Base-by-base conservation (phyloP, 1,140 invertebrate genomes). In the Battus philenor region DNA sequence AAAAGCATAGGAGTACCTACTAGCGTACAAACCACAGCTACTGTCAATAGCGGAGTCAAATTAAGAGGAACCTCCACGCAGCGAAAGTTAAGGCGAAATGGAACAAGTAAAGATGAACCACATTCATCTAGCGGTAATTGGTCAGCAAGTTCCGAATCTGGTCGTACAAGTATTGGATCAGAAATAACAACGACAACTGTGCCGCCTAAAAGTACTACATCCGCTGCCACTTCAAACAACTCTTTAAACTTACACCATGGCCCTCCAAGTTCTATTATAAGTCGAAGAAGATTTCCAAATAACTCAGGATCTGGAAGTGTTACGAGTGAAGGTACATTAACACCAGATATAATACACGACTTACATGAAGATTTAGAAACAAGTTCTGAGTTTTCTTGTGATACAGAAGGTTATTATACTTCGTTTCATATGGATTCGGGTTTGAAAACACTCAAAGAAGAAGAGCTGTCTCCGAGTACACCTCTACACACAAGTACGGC, bases 371-470 rank as follows among this genome's bases (percentile, higher is more conserved):
- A 97, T 67, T 92, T 94, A 24, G 96, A 97, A 79, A 96, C 93
- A 2, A 95, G 94, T 63, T 97, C 96, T 0, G 94, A 96, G 30
- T 98, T 97, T 80, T 97, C 96, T 2, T 96, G 96, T 65, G 97
- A 98, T 72, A 97, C 96, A 7, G 97, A 98, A 81, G 97, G 97
- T 6, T 98, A 98, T 77, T 98, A 98, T 77, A 98, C 97, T 0
- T 98, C 96, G 6, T 98, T 98, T 87, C 96, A 98, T 73, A 92
- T 97, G 88, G 97, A 98, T 78, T 97, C 95, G 44, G 97, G 97
- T 1, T 77, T 98, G 29, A 95, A 96, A 74, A 94, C 93, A 0
- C 77, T 94, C 8, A 92, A 93, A 71, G 93, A 95, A 75, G 93
- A 95, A 80, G 94, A 94, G 69, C 50, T 84, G 22, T 71, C 84